Base-by-base conservation (phyloP, 2,113 vertebrate genomes). In the Chionis minor region DNA sequence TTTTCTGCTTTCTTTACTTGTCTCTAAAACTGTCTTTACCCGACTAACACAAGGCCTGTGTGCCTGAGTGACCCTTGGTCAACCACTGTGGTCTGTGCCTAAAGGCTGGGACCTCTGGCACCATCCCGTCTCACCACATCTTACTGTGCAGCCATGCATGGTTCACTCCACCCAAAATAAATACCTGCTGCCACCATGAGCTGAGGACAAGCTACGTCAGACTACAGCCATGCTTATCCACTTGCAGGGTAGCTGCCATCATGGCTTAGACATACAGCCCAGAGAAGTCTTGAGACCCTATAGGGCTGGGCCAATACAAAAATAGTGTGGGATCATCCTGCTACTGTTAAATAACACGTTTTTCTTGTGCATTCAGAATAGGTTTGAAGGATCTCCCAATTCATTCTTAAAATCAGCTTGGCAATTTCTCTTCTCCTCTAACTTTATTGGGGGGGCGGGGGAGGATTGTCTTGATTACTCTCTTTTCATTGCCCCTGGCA, bases 21-120 rank as follows among this genome's bases (percentile, higher is more conserved):
- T n/a, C 16, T 45, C 33, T 58, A 28, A 18, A 79, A 6, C 15
- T 23, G 2, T 20, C 42, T 6, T 6, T 14, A 35, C 9, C 10
- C 0, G 0, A 8, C 6, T 4, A 65, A 33, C 0, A 0, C 1
- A 3, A 77, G 16, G 2, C 14, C 8, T 15, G 22, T 2, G 0
- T 54, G 26, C 47, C 62, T 62, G 22, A 44, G 20, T 1, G 5
- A 23, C 21, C 27, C 32, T 33, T 24, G 7, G 15, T 6, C 0
- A 2, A 14, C 42, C 2, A 4, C 24, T 55, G 7, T 45, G 63
- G 51, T 14, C 52, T 42, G 22, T 58, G 32, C 26, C 28, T 42
- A 26, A 56, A 32, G 18, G 20, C n/a, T 77, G 44, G 22, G 32
- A 56, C 12, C 44, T 55, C 58, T 51, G 38, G 3, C 32, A 45